Conservation (phyloP, 2,113 vertebrate species). For the Prionailurus viverrinus region DNA sequence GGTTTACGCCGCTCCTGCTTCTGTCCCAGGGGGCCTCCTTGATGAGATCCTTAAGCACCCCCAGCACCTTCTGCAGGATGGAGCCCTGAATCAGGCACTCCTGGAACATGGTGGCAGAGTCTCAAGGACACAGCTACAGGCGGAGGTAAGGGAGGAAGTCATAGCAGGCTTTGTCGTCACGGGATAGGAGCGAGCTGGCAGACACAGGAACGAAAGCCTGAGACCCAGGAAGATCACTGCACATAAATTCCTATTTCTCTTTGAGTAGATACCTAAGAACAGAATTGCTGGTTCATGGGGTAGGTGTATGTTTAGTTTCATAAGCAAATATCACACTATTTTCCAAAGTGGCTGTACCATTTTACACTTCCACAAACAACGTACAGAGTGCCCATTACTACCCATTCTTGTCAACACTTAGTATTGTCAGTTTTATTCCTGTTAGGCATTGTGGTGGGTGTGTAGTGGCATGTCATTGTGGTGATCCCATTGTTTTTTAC, state of each 20-base stretch:
- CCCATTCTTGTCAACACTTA: neutral
- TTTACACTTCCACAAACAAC: neutral
- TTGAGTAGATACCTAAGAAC: neutral
- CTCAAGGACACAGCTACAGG: neutral
- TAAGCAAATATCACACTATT: neutral
- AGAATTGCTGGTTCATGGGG: neutral
- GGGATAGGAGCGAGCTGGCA: neutral
- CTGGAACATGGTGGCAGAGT: neutral
- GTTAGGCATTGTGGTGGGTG: neutral
- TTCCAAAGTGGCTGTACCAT: neutral
- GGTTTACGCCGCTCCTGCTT: neutral
- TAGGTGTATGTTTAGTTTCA: neutral
- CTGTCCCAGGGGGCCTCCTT: neutral
- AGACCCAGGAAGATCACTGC: neutral
- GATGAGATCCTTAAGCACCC: neutral
- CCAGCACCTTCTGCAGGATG: neutral
- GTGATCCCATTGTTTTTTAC: neutral
- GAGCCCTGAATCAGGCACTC: neutral
- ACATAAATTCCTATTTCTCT: neutral
- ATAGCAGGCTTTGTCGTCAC: neutral
- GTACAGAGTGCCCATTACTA: neutral
- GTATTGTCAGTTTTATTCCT: neutral
- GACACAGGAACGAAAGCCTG: neutral
- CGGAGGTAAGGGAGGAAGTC: neutral
- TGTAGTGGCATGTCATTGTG: neutral